Conservation (phyloP, 92 coral and sea anemone genomes). For the Diadumene lineata region DNA sequence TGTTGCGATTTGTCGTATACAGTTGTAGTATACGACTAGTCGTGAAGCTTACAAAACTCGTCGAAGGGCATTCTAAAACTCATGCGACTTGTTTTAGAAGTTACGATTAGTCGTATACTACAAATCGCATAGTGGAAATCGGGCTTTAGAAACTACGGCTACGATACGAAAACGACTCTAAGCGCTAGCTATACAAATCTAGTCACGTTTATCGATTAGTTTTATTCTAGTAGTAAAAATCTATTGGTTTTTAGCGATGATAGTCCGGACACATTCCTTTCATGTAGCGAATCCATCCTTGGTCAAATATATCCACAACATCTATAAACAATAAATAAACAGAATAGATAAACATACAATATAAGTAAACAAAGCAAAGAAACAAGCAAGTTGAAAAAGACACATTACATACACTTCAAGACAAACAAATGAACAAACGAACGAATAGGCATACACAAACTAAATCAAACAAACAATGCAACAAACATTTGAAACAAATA, state of each 20-base stretch:
- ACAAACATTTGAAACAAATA: background rate
- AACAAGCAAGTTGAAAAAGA: background rate
- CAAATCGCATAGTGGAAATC: too few relatives aligned
- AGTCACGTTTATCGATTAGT: too few relatives aligned
- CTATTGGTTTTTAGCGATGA: constrained; percentile 14
- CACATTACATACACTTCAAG: background rate
- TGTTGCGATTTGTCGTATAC: too few relatives aligned
- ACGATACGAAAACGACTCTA: too few relatives aligned
- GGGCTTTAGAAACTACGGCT: too few relatives aligned
- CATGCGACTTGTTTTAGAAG: too few relatives aligned
- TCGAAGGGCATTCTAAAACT: too few relatives aligned
- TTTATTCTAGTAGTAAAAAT: too few relatives aligned
- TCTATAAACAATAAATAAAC: constrained; percentile 29
- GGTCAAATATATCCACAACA: constrained; percentile 67
- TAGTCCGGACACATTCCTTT: constrained; percentile 70
- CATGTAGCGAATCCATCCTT: constrained; percentile 53
- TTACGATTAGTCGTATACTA: too few relatives aligned
- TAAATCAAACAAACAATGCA: background rate
- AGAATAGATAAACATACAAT: background rate
- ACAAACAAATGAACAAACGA: background rate
- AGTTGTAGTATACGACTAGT: too few relatives aligned
- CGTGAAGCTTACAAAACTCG: too few relatives aligned
- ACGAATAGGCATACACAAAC: background rate
- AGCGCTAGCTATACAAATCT: too few relatives aligned
- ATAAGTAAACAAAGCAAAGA: background rate